A percentile compares a stretch with the other conserved stretches of the same genome.
Conservation (phyloP, 1,140 invertebrate species). For the Phortica variegata region DNA sequence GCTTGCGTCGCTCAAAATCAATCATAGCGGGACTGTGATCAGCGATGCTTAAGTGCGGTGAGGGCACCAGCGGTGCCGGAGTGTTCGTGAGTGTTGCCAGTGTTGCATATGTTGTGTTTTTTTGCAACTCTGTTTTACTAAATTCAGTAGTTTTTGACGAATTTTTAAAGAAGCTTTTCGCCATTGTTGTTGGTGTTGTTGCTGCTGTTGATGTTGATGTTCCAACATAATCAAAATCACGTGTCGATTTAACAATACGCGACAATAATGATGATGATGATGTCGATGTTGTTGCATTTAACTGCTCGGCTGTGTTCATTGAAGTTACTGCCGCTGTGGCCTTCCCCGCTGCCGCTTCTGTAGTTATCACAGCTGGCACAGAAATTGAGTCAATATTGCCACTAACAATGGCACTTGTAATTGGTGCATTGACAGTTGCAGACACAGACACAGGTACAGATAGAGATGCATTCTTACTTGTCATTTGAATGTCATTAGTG, state of each 20-base stretch:
- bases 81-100: no score
- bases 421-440: conserved; percentile 32
- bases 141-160: conserved; percentile 5
- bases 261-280: conserved; percentile 1
- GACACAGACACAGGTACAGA: conserved; percentile 13
- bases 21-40: conserved; percentile 52
- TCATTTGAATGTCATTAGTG: conserved; percentile 12
- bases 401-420: conserved; percentile 24
- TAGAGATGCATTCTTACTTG: conserved; percentile 17
- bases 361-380: conserved; percentile 27
- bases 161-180: conserved; percentile 6
- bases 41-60: conserved; percentile 27
- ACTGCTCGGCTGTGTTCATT: not conserved
- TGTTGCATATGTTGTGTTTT: no score
- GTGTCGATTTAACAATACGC: conserved; percentile 1
- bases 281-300: not conserved
- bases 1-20: conserved; percentile 44
- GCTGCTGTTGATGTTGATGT: not conserved
- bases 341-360: conserved; percentile 13
- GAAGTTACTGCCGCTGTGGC: conserved; percentile 7
- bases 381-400: conserved; percentile 55
- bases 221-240: not conserved
- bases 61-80: not conserved
- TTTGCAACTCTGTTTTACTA: no score
- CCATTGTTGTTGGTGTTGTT: not conserved